Evolutionary conservation across 1,140 invertebrate genomes (phyloP), one percentile per base, ranked within the genome.

Genomic region (Drosophila sturtevanti): DNA sequence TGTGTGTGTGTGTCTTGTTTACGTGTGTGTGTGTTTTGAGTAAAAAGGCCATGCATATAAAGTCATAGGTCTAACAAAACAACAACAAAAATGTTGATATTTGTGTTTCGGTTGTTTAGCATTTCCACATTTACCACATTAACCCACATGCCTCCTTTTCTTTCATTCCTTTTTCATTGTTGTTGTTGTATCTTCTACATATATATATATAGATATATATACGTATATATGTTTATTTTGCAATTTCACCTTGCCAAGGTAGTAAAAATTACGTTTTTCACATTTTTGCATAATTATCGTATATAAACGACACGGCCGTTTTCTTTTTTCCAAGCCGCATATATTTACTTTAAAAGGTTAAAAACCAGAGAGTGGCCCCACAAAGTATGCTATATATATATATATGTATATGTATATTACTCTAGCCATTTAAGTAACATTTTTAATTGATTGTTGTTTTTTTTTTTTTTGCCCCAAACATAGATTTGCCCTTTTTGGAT

Each of bases 221-320:
- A n/a, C n/a, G n/a, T n/a, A n/a, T n/a, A n/a, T n/a, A n/a, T 85
- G 66, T 84, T 79, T 59, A 58, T 59, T 72, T 70, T 81, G 70
- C 73, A 69, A 68, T 80, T 79, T 85, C 74, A 64, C 70, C 58
- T 68, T 68, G 34, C 21, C 61, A 71, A 65, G 70, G 75, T 80
- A 64, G 56, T 70, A 86, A 51, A 62, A 73, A 62, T 48, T 66
- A 72, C 74, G 61, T 69, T 78, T 81, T 64, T 68, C 68, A 67
- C 80, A 74, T 70, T 86, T 86, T 86, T 87, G 84, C 82, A 86
- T 86, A 87, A 86, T 86, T 86, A 87, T 82, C 79, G 75, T 38
- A 37, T 38, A 37, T 10, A 59, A 58, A 62, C 81, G 77, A 78
- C 81, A 78, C 68, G 84, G 48, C 86, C 81, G 59, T 44, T 51